Evolutionary conservation across 2,797 vertebrate species (phyloP).

Genomic region (Enteromius mattozi): DNA sequence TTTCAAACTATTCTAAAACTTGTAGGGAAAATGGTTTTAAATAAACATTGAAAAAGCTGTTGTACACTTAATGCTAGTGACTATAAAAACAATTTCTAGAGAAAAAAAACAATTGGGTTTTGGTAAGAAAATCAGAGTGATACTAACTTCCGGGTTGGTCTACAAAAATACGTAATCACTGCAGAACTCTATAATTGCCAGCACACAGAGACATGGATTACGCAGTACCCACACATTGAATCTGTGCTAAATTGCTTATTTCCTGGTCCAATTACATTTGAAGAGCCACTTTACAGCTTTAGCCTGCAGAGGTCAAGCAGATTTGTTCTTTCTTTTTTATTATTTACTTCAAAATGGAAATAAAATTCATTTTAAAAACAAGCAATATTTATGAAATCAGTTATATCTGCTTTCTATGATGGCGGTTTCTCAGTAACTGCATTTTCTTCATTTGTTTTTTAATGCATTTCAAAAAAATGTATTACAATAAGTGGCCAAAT

Average conservation of each 20-base stretch:
- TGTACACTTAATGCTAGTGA: background rate
- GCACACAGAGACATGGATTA: conserved; percentile 25
- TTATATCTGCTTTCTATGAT: background rate
- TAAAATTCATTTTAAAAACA: background rate
- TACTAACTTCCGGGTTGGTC: background rate
- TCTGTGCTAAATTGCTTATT: conserved; percentile 28
- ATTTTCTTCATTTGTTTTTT: conserved; percentile 1
- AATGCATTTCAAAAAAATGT: background rate
- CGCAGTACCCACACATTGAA: conserved; percentile 10
- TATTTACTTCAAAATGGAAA: conserved; percentile 21
- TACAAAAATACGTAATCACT: background rate
- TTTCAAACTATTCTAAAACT: background rate
- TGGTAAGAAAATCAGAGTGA: background rate
- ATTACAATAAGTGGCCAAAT: background rate
- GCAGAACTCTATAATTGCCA: conserved; percentile 10
- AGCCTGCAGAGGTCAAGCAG: conserved; percentile 3
- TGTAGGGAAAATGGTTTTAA: background rate
- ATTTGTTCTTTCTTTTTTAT: background rate
- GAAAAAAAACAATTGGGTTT: background rate
- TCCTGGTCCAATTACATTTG: conserved; percentile 28
- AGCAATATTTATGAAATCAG: background rate
- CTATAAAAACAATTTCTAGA: background rate
- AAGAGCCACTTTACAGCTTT: conserved; percentile 25
- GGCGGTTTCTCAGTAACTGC: background rate
- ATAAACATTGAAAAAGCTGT: background rate